These are phyloP conservation scores for Drosophila triauraria DNA, from an alignment of 1,140 invertebrate genomes.

Conservation along the genomic window DNA sequence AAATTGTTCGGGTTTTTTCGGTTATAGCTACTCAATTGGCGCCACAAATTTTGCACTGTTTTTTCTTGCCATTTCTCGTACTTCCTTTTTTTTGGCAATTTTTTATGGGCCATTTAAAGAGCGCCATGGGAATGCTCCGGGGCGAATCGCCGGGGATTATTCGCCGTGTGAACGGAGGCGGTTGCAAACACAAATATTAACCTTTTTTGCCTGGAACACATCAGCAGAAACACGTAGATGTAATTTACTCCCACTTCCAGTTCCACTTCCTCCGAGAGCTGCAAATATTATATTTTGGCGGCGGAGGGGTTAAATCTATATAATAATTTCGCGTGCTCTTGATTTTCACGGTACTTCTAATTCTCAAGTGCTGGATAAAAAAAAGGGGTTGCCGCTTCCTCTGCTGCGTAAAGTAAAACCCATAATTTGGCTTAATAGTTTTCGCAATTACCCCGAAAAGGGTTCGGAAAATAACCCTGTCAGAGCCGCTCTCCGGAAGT, in stretches of 20 bases:
- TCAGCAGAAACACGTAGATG: constrained; percentile 22
- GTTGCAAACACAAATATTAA: constrained; percentile 70
- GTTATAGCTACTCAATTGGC: constrained; percentile 42
- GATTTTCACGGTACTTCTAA: constrained; percentile 78
- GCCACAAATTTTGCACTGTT: constrained; percentile 49
- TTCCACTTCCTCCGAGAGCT: constrained; percentile 1
- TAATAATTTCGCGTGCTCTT: constrained; percentile 81
- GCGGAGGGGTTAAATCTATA: constrained; percentile 63
- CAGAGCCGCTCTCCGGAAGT: constrained; percentile 14
- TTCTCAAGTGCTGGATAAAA: constrained; percentile 58
- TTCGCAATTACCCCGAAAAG: constrained; percentile 77
- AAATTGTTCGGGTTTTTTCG: constrained; percentile 29
- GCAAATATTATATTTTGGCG: constrained; percentile 76
- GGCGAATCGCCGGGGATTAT: constrained; percentile 32
- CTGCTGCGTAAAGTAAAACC: constrained; percentile 73
- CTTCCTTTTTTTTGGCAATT: constrained; percentile 36
- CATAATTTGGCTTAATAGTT: constrained; percentile 83
- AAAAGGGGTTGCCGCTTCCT: constrained; percentile 36
- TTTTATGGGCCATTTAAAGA: constrained; percentile 70
- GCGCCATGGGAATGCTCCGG: constrained; percentile 61
- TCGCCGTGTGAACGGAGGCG: constrained; percentile 29
- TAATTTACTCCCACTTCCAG: constrained; percentile 34
- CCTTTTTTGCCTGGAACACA: constrained; percentile 52
- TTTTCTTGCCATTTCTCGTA: neutral
- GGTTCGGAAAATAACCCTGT: constrained; percentile 43